Conservation (phyloP, 2,797 vertebrate genomes). For the Microctenopoma lineatum region DNA sequence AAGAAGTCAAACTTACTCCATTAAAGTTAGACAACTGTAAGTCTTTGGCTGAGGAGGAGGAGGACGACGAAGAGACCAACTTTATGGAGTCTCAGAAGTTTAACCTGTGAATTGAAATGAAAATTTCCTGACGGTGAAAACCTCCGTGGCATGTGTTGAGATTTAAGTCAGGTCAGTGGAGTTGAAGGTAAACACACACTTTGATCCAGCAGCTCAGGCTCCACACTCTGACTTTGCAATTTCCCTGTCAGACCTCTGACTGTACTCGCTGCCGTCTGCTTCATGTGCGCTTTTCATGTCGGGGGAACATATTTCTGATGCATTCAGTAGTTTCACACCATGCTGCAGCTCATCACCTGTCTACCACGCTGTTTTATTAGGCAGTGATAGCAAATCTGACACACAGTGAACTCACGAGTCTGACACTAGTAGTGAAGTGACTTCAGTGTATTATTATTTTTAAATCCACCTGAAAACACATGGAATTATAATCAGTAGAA, state of each 20-base stretch:
- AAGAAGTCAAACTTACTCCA: not conserved
- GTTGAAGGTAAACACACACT: conserved; percentile 68
- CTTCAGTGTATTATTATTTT: too few species aligned
- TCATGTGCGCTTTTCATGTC: conserved; percentile 48
- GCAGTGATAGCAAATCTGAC: conserved; percentile 4
- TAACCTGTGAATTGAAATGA: conserved; percentile 63
- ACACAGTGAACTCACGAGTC: not conserved
- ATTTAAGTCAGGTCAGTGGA: conserved; percentile 54
- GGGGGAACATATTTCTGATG: conserved; percentile 30
- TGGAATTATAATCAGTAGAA: too few species aligned
- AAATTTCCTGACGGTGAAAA: conserved; percentile 42
- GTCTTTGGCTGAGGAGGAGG: not conserved
- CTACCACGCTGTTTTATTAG: not conserved
- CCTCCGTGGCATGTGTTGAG: conserved; percentile 22
- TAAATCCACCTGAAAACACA: too few species aligned
- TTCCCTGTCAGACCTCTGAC: conserved; percentile 50
- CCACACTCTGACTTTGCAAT: conserved; percentile 62
- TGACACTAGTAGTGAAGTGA: too few species aligned
- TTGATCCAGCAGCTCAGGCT: conserved; percentile 63
- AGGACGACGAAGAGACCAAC: not conserved
- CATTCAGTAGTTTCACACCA: conserved; percentile 7
- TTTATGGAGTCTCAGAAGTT: conserved; percentile 27
- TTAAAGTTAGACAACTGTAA: not conserved
- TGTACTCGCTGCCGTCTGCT: conserved; percentile 25
- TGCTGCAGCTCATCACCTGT: not conserved